Percentiles rank a stretch among this genome's conserved stretches.
phyloP scores from a whole-genome alignment of 2,797 vertebrate genomes.

The Phalloptychus januarius region DNA sequence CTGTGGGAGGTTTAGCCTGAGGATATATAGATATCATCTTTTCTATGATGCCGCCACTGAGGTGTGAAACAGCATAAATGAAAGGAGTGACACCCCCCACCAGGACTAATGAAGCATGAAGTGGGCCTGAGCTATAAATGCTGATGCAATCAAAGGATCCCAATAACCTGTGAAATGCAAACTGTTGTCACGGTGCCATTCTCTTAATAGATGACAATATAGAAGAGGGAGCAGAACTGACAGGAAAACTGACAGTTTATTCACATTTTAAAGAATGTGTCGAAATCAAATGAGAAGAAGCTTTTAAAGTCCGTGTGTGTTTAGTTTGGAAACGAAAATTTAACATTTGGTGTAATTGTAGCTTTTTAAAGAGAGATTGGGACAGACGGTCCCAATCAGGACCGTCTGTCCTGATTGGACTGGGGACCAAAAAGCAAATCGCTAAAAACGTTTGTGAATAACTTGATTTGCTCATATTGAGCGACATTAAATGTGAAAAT shows the following conservation, averaged over 20 bases:
- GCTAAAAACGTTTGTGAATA: neutral
- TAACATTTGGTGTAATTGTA: neutral
- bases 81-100: slow-evolving; percentile 37
- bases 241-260: neutral
- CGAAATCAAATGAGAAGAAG: neutral
- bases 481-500: neutral
- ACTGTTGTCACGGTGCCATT: slow-evolving; percentile 39
- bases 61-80: slow-evolving; percentile 55
- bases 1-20: slow-evolving; percentile 47
- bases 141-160: slow-evolving; percentile 75
- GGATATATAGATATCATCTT: slow-evolving; percentile 60
- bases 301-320: neutral
- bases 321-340: neutral
- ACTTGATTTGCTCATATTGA: neutral
- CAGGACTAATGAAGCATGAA: slow-evolving; percentile 68
- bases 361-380: neutral
- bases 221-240: slow-evolving; percentile 3
- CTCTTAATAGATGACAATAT: slow-evolving; percentile 45
- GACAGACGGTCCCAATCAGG: no score
- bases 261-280: neutral
- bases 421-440: neutral
- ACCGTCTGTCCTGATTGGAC: neutral
- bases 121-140: slow-evolving; percentile 70
- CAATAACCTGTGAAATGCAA: slow-evolving; percentile 79
- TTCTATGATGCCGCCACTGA: slow-evolving; percentile 53